Conservation (phyloP, 2,888 invertebrate species). For the Aleiodes leptofemur region DNA sequence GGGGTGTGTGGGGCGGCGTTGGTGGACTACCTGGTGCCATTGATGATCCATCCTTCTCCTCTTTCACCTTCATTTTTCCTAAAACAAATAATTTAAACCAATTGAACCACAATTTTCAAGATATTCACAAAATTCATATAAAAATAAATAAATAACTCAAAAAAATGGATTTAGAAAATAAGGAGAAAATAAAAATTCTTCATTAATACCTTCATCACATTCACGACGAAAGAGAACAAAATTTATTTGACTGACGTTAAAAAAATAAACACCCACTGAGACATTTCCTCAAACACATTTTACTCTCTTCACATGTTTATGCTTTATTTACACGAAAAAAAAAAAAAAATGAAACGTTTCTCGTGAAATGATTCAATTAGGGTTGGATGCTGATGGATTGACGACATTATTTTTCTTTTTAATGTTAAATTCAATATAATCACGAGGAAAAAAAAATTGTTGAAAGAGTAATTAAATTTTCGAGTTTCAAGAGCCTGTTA, state of each 20-base stretch:
- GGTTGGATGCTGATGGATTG: constrained; percentile 17
- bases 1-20: constrained; percentile 73
- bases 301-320: constrained; percentile 20
- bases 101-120: neutral
- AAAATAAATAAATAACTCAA: neutral
- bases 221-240: neutral
- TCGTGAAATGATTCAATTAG: constrained; percentile 28
- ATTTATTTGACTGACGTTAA: constrained; percentile 5
- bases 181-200: too few species aligned
- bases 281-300: constrained; percentile 43
- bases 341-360: neutral
- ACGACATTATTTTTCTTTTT: constrained; percentile 6
- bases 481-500: constrained; percentile 39
- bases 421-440: constrained; percentile 10
- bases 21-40: constrained; percentile 74
- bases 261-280: constrained; percentile 48
- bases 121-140: neutral
- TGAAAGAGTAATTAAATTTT: neutral
- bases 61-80: constrained; percentile 71
- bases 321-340: constrained; percentile 27
- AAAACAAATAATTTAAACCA: constrained; percentile 49
- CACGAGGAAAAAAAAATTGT: constrained; percentile 2
- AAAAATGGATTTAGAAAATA: too few species aligned
- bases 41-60: constrained; percentile 72
- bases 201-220: neutral